A percentile compares a stretch with the other conserved stretches of the same genome.
These are phyloP conservation scores for Cantharis lateralis DNA, from an alignment of 2,888 invertebrate species.

Conservation along the genomic window DNA sequence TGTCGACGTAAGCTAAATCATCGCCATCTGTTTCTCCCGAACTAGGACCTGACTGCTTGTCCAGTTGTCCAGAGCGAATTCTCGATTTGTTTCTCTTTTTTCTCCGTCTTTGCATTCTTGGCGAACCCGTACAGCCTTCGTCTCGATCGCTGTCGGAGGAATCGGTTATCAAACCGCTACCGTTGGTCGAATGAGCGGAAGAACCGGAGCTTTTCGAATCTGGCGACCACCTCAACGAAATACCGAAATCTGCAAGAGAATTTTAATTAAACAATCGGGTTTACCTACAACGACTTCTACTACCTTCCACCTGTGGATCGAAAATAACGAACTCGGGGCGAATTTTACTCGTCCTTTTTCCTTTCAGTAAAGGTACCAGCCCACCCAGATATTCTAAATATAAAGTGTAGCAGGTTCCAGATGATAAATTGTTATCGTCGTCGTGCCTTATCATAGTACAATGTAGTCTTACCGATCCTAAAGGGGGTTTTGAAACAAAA, in stretches of 20 bases:
- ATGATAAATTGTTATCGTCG: conserved; percentile 72
- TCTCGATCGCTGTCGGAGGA: conserved; percentile 71
- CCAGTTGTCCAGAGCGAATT: conserved; percentile 49
- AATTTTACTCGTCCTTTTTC: conserved; percentile 94
- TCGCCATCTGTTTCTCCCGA: conserved; percentile 52
- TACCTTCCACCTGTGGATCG: conserved; percentile 85
- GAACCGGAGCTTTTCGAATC: conserved; percentile 61
- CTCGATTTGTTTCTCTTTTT: conserved; percentile 61
- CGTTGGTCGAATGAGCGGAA: conserved; percentile 59
- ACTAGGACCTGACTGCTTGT: conserved; percentile 44
- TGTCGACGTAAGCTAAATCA: conserved; percentile 81
- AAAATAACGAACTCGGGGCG: conserved; percentile 98
- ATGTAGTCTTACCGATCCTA: conserved; percentile 83
- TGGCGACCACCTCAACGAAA: conserved; percentile 52
- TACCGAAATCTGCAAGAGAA: conserved; percentile 42
- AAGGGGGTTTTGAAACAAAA: conserved; percentile 92
- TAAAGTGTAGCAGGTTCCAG: conserved; percentile 80
- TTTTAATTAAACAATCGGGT: background rate
- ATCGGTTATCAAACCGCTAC: conserved; percentile 61
- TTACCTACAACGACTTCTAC: background rate
- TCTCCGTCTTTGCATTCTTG: conserved; percentile 76
- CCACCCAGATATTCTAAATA: conserved; percentile 97
- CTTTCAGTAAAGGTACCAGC: conserved; percentile 92
- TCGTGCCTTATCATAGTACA: conserved; percentile 97
- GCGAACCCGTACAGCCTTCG: conserved; percentile 79